These are phyloP conservation scores for Cyclargus thomasi DNA, from an alignment of 1,140 invertebrate species.

Conservation along the genomic window DNA sequence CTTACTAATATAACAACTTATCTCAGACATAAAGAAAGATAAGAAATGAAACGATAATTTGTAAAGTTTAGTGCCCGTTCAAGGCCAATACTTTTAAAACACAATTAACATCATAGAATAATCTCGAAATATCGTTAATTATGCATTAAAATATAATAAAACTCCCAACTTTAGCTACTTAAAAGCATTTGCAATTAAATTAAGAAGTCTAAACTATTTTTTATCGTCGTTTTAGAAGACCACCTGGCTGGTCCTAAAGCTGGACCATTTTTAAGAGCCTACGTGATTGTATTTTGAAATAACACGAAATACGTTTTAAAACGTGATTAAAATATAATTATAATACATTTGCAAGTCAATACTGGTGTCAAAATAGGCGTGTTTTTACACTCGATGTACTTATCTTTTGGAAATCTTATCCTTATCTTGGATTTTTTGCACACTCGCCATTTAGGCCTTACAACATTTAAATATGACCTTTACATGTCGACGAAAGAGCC, in stretches of 20 bases:
- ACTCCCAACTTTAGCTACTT: not conserved
- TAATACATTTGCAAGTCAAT: not conserved
- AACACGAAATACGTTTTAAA: not conserved
- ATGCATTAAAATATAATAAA: not conserved
- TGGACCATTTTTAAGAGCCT: not conserved
- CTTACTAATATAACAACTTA: not conserved
- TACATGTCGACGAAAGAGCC: not conserved
- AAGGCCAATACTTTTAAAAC: not conserved
- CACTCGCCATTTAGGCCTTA: not conserved
- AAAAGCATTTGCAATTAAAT: not conserved
- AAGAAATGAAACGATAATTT: not conserved
- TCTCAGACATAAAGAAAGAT: not conserved
- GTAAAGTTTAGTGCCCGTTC: not conserved
- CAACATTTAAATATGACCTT: not conserved
- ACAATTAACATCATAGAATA: not conserved
- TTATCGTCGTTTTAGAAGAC: not conserved
- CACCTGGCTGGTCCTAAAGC: not conserved
- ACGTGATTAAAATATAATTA: not conserved
- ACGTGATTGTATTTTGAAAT: not conserved
- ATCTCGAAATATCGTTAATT: not conserved
- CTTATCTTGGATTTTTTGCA: not conserved
- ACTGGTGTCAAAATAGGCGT: not conserved
- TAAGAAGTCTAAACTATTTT: not conserved
- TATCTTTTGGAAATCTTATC: not conserved
- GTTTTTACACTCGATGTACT: not conserved